Base-by-base conservation (phyloP, 2,797 vertebrate genomes). In the Hippoglossus hippoglossus region DNA sequence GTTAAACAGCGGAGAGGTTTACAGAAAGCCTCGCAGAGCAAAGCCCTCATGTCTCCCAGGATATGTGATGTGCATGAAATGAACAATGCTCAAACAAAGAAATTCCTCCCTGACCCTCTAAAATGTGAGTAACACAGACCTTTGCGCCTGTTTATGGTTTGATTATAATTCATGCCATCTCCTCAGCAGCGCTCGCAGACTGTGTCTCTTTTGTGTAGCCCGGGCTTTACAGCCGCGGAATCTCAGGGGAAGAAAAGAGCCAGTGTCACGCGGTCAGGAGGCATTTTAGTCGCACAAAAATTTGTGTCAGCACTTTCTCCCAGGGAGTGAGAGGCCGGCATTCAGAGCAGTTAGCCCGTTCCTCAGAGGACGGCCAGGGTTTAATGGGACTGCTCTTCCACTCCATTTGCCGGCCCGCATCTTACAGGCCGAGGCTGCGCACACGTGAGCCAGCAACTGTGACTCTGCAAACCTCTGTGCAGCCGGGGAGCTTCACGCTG, bases 371-470 rank as follows among this genome's bases (percentile, higher is more conserved):
- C 79, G 68, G 80, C 36, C 52, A 34, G 67, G 57, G 87, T 88
- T 91, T 91, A 93, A 92, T 89, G 80, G 90, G 83, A 81, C 87
- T 58, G 25, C 80, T 84, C 90, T 85, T 92, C 82, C 89, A 90
- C 83, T 91, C 86, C 86, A 90, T 92, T 92, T 91, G 86, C 87
- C 67, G 47, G 70, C 53, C 71, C 62, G 52, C 70, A 55, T 85
- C 87, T 75, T 69, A 34, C 79, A 74, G 84, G 71, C 79, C 81
- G 67, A 77, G 80, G 88, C 81, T 85, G 89, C 74, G 74, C 54
- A 55, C 71, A 70, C 73, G 81, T 12, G 68, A 80, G 80, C 82
- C 69, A 68, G 80, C 54, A 51, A 77, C 85, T 84, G 91, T 89
- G 84, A 75, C 79, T 75, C 62, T 34, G 70, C 87, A 81, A 82